Conservation (phyloP, 2,113 vertebrate genomes). For the Oenanthe melanoleuca region DNA sequence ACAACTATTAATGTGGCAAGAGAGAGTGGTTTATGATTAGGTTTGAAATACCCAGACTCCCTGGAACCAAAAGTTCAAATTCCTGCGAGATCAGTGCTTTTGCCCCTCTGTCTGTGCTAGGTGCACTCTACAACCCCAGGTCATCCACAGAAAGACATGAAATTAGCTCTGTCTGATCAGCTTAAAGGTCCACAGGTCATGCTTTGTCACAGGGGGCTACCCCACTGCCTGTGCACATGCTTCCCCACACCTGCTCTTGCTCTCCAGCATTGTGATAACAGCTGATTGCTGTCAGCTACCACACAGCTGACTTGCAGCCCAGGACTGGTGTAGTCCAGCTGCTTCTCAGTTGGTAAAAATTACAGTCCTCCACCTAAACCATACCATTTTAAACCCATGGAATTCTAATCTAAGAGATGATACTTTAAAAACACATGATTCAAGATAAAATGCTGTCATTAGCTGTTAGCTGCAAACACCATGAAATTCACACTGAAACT, state of each 20-base stretch:
- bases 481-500: not conserved
- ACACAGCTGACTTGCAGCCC: not conserved
- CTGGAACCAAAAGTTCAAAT: conserved; percentile 14
- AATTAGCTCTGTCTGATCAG: not conserved
- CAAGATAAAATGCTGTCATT: not conserved
- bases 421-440: not conserved
- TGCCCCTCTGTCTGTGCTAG: fast-evolving
- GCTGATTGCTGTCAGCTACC: not conserved
- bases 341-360: not conserved
- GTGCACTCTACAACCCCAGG: not conserved
- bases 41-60: conserved; percentile 14
- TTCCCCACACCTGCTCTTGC: not conserved
- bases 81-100: not conserved
- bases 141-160: not conserved
- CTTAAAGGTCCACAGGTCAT: not conserved
- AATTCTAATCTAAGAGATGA: not conserved
- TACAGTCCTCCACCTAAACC: not conserved
- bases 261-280: not conserved
- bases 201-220: not conserved
- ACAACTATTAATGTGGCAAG: conserved; percentile 6
- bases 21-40: conserved; percentile 18
- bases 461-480: not conserved
- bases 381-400: not conserved
- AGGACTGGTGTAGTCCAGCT: not conserved
- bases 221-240: not conserved